Evolutionary conservation across 2,888 invertebrate genomes (phyloP).

Genomic region (Cheilosia vulpina): DNA sequence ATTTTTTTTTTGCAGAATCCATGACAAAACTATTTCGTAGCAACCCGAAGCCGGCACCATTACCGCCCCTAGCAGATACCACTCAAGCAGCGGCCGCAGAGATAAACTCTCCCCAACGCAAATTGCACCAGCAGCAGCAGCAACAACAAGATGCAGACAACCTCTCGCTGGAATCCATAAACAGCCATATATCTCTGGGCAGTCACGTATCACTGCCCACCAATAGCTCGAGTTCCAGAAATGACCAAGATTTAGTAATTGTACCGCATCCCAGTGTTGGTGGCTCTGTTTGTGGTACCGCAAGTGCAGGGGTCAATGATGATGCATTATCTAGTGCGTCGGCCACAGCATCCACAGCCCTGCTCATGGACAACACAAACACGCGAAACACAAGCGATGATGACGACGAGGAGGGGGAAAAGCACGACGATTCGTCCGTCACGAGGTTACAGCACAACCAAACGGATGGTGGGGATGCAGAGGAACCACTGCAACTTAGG

Average conservation of each 20-base stretch:
- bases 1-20: conserved; percentile 80
- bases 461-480: conserved; percentile 64
- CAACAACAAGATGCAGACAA: conserved; percentile 77
- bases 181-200: conserved; percentile 79
- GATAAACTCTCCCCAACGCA: conserved; percentile 64
- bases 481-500: conserved; percentile 78
- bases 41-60: conserved; percentile 77
- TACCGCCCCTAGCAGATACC: conserved; percentile 77
- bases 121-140: conserved; percentile 40
- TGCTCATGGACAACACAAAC: conserved; percentile 78
- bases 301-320: conserved; percentile 76
- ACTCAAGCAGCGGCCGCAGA: conserved; percentile 77
- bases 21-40: conserved; percentile 83
- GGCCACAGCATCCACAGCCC: conserved; percentile 80
- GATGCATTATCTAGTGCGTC: conserved; percentile 79
- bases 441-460: conserved; percentile 43
- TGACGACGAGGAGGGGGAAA: conserved; percentile 34
- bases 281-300: conserved; percentile 21
- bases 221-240: conserved; percentile 75
- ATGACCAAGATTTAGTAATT: conserved; percentile 76
- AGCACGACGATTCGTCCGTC: conserved; percentile 52
- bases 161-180: conserved; percentile 81
- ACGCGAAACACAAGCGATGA: conserved; percentile 66
- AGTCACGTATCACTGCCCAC: conserved; percentile 75
- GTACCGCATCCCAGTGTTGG: conserved; percentile 57